These are phyloP conservation scores for Lysandra bellargus DNA, from an alignment of 2,888 invertebrate genomes.

Conservation along the genomic window DNA sequence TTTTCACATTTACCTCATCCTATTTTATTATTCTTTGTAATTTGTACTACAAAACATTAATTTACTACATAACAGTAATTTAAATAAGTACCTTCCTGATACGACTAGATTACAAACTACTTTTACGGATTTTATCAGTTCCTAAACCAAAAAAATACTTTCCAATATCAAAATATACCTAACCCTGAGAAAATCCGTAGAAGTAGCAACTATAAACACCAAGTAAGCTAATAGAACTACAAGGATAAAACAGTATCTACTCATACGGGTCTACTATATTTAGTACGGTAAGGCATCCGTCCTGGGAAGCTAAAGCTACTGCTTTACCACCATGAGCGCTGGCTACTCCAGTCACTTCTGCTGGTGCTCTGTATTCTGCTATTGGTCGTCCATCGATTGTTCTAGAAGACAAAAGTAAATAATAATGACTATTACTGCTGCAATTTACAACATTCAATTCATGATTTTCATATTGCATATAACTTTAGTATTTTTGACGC, in stretches of 20 bases:
- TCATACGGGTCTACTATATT: slow-evolving; percentile 81
- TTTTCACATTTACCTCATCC: neutral
- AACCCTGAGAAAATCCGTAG: neutral
- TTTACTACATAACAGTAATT: neutral
- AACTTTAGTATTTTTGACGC: too few species aligned
- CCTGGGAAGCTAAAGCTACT: slow-evolving; percentile 93
- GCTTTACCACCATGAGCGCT: slow-evolving; percentile 91
- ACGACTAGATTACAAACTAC: neutral
- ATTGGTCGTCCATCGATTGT: slow-evolving; percentile 94
- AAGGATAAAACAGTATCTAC: slow-evolving; percentile 42
- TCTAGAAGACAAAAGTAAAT: slow-evolving; percentile 63
- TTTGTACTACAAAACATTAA: neutral
- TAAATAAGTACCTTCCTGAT: neutral
- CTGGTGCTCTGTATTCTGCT: slow-evolving; percentile 95
- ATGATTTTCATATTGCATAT: too few species aligned
- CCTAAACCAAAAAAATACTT: neutral
- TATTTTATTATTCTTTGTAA: neutral
- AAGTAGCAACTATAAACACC: neutral
- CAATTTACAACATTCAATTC: too few species aligned
- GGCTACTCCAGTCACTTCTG: slow-evolving; percentile 92
- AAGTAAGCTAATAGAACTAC: neutral
- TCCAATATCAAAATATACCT: neutral
- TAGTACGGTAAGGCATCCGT: slow-evolving; percentile 95
- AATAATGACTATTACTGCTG: too few species aligned
- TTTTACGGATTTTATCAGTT: neutral